phyloP scores from a whole-genome alignment of 2,797 vertebrate species.

The Australoheros facetus region DNA sequence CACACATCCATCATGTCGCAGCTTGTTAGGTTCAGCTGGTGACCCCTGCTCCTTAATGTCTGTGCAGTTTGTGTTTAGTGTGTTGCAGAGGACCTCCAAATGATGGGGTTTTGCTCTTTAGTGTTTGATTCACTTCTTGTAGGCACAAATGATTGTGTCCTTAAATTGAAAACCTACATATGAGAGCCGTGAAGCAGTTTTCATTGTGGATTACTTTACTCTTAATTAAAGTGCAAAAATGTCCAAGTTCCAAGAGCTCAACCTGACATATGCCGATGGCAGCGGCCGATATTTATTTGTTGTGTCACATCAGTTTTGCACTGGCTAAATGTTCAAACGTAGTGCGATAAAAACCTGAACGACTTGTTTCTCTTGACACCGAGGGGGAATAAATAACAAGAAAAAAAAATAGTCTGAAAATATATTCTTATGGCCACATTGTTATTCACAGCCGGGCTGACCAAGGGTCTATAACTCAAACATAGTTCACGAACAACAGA shows the following conservation, averaged over 20 bases:
- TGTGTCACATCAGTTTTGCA: neutral
- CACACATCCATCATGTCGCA: conserved; percentile 11
- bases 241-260: neutral
- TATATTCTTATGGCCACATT: neutral
- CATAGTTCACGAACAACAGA: neutral
- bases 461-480: neutral
- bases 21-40: conserved; percentile 1
- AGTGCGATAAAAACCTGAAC: neutral
- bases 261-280: neutral
- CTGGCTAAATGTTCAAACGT: neutral
- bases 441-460: neutral
- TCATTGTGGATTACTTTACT: neutral
- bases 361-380: neutral
- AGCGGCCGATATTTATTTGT: neutral
- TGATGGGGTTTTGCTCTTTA: neutral
- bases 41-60: neutral
- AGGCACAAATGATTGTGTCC: neutral
- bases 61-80: neutral
- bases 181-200: neutral
- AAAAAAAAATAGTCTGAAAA: neutral
- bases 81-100: neutral
- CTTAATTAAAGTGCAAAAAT: neutral
- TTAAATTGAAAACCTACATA: neutral
- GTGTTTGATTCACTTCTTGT: neutral
- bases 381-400: neutral